phyloP scores from a whole-genome alignment of 2,888 invertebrate genomes.

The Zygogramma bicolorata region DNA sequence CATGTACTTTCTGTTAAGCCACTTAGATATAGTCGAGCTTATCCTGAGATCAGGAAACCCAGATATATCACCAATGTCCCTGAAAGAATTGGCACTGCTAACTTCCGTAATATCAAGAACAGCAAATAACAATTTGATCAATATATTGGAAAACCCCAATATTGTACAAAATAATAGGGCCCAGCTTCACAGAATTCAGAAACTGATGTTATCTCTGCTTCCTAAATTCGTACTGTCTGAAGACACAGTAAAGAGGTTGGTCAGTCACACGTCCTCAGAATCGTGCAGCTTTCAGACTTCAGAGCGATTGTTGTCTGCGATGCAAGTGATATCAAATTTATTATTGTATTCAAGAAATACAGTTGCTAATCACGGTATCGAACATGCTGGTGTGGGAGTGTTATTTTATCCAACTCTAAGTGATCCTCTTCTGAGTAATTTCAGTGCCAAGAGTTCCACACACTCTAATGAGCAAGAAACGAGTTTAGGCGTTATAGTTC shows the following conservation, averaged over 20 bases:
- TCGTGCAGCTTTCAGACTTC: slow-evolving; percentile 62
- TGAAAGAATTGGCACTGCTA: slow-evolving; percentile 82
- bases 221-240: slow-evolving; percentile 73
- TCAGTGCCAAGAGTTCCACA: slow-evolving; percentile 47
- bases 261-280: slow-evolving; percentile 56
- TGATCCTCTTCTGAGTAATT: slow-evolving; percentile 58
- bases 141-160: slow-evolving; percentile 60
- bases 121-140: slow-evolving; percentile 61
- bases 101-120: slow-evolving; percentile 69
- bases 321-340: slow-evolving; percentile 80
- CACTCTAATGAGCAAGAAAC: slow-evolving; percentile 63
- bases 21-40: slow-evolving; percentile 84
- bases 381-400: slow-evolving; percentile 69
- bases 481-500: slow-evolving; percentile 69
- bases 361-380: slow-evolving; percentile 70
- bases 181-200: slow-evolving; percentile 77
- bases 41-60: slow-evolving; percentile 80
- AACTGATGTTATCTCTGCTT: slow-evolving; percentile 80
- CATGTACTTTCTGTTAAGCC: slow-evolving; percentile 82
- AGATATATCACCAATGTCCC: slow-evolving; percentile 73
- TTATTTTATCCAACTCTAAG: slow-evolving; percentile 70
- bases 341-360: slow-evolving; percentile 79
- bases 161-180: slow-evolving; percentile 69
- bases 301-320: slow-evolving; percentile 65
- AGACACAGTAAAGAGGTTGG: slow-evolving; percentile 61